Evolutionary conservation across 2,113 vertebrate genomes (phyloP), one percentile per base, ranked within the genome.

Genomic region (Nothocercus julius): DNA sequence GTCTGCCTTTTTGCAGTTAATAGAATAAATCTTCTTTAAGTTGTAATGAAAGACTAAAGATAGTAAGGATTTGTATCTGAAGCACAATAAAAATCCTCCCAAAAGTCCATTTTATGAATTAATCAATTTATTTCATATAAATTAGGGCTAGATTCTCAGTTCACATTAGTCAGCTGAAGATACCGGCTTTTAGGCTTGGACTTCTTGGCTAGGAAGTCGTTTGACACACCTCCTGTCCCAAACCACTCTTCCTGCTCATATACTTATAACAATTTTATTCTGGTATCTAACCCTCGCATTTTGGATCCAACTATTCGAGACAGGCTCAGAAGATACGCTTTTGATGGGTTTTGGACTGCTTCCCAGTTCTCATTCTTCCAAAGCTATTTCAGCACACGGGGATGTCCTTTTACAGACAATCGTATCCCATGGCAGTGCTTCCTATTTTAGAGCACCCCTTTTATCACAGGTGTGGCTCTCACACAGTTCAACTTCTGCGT

Each of bases 251-350:
- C 13, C 38, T 61, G 36, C 38, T 81, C 5, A 6, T 34, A 58
- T 54, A 66, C 6, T 7, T 3, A 8, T 2, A 24, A 13, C 14
- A 7, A 19, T 61, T 83, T 76, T 22, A 40, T 45, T 64, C 27
- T 25, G 38, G 56, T 54, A 38, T 7, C 9, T 24, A 38, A 18
- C 51, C 62, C 45, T 80, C 49, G 18, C 30, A n/a, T 7, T 36
- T 3, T 17, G 53, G 61, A 45, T 38, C 21, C 56, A 85, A 19
- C 69, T 76, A 21, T 69, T 20, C 32, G 83, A 83, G 76, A 67
- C 11, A 0, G 0, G 66, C n/a, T 82, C 15, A 81, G 63, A 21
- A 69, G 62, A 34, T 36, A 13, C 0, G 6, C 17, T 36, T 77
- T 21, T 25, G 21, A 53, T 8, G 56, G 54, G 62, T 56, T 63